Conservation (phyloP, 1,140 invertebrate species). For the Octopus sinensis region DNA sequence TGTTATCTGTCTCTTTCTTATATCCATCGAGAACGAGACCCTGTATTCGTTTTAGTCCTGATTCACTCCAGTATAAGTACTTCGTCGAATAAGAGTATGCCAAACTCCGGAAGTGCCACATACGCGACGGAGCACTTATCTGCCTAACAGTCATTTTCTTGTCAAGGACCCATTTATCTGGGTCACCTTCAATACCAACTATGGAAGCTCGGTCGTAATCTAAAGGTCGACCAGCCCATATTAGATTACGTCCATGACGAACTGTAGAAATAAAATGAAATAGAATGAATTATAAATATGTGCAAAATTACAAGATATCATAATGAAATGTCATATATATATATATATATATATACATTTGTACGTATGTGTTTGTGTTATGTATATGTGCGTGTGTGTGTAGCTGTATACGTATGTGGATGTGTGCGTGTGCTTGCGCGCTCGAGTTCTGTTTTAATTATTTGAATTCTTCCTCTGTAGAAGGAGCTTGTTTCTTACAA, state of each 20-base stretch:
- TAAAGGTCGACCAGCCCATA: slow-evolving; percentile 46
- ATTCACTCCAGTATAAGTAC: slow-evolving; percentile 45
- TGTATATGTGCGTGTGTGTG: not conserved
- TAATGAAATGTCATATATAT: not conserved
- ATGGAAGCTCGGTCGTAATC: slow-evolving; percentile 35
- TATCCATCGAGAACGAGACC: slow-evolving; percentile 31
- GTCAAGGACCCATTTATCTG: slow-evolving; percentile 38
- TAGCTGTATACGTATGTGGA: not conserved
- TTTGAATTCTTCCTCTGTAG: no score
- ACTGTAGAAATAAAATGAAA: slow-evolving; percentile 30
- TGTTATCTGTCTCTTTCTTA: slow-evolving; percentile 30
- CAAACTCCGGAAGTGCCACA: slow-evolving; percentile 39
- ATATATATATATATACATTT: not conserved
- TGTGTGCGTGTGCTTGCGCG: not conserved
- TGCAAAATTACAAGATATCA: no score
- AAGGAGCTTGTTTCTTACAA: no score
- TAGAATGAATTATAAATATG: not conserved
- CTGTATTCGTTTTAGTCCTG: slow-evolving; percentile 41
- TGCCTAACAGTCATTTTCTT: slow-evolving; percentile 40
- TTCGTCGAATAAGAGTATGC: slow-evolving; percentile 38
- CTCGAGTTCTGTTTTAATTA: no score
- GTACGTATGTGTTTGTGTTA: not conserved
- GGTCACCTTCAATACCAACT: slow-evolving; percentile 47
- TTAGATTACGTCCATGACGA: slow-evolving; percentile 40
- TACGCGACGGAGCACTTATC: slow-evolving; percentile 34